These are phyloP conservation scores for Yponomeuta cagnagella DNA, from an alignment of 2,888 invertebrate genomes.

Conservation along the genomic window DNA sequence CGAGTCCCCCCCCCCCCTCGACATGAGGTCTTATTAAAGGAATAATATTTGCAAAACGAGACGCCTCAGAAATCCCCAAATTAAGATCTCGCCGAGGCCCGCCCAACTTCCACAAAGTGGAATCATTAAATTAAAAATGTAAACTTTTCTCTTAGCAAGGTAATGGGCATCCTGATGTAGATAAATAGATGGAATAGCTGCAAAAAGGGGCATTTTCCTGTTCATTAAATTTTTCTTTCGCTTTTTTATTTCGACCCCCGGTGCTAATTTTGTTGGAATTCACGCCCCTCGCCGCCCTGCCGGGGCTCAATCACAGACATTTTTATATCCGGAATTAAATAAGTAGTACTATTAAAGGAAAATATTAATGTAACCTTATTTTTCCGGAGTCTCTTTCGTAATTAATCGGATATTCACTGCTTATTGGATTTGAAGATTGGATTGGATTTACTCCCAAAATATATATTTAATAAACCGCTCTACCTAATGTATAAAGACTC, in stretches of 20 bases:
- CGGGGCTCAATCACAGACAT: conserved; percentile 76
- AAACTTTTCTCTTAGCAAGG: conserved; percentile 78
- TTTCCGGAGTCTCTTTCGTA: conserved; percentile 55
- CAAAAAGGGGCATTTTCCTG: conserved; percentile 77
- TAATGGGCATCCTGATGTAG: conserved; percentile 77
- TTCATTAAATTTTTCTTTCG: conserved; percentile 78
- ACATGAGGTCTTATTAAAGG: conserved; percentile 76
- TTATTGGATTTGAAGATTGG: conserved; percentile 26
- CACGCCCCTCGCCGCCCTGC: conserved; percentile 74
- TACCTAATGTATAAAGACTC: too few species aligned
- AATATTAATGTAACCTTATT: conserved; percentile 72
- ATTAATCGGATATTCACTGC: conserved; percentile 50
- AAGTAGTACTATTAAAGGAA: conserved; percentile 70
- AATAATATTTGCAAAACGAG: conserved; percentile 77
- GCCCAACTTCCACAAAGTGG: conserved; percentile 77
- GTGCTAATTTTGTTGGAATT: conserved; percentile 78
- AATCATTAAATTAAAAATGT: conserved; percentile 78
- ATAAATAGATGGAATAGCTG: conserved; percentile 77
- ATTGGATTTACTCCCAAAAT: too few species aligned
- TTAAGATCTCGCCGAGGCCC: conserved; percentile 76
- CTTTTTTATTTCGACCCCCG: conserved; percentile 77
- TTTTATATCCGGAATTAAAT: conserved; percentile 77
- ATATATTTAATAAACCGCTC: too few species aligned
- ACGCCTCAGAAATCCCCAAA: conserved; percentile 77
- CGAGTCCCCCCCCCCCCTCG: conserved; percentile 66